These are phyloP conservation scores for Bombus confusus DNA, from an alignment of 1,140 invertebrate genomes.

Conservation along the genomic window DNA sequence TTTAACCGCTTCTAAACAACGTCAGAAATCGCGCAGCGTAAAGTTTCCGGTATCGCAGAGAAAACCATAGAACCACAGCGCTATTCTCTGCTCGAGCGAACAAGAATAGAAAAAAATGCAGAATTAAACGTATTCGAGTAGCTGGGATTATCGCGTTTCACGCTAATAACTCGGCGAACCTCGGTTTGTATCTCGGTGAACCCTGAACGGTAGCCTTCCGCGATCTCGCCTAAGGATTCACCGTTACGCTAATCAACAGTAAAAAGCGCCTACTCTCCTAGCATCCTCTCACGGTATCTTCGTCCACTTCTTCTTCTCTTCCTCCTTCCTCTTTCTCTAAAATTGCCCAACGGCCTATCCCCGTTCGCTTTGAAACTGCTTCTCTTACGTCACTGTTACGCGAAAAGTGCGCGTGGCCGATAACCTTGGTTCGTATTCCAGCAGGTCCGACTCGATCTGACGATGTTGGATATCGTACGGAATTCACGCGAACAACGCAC, in stretches of 20 bases:
- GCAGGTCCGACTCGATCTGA: fast-evolving
- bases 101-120: background rate
- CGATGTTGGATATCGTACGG: no score
- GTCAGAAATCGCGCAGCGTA: no score
- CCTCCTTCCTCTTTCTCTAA: background rate
- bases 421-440: background rate
- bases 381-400: background rate
- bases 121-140: background rate
- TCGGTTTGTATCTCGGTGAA: background rate
- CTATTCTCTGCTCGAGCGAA: background rate
- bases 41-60: background rate
- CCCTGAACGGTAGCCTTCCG: constrained; percentile 27
- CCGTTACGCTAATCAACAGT: constrained; percentile 56
- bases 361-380: background rate
- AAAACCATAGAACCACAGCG: background rate
- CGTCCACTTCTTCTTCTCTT: background rate
- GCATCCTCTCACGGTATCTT: constrained; percentile 14
- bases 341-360: background rate
- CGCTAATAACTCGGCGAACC: constrained; percentile 2
- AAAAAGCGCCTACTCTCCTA: constrained; percentile 39
- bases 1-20: no score
- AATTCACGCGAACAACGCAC: no score
- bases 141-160: background rate
- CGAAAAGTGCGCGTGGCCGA: background rate
- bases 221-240: constrained; percentile 57